Base-by-base conservation (phyloP, 2,113 vertebrate genomes). In the Brachionichthys hirsutus region DNA sequence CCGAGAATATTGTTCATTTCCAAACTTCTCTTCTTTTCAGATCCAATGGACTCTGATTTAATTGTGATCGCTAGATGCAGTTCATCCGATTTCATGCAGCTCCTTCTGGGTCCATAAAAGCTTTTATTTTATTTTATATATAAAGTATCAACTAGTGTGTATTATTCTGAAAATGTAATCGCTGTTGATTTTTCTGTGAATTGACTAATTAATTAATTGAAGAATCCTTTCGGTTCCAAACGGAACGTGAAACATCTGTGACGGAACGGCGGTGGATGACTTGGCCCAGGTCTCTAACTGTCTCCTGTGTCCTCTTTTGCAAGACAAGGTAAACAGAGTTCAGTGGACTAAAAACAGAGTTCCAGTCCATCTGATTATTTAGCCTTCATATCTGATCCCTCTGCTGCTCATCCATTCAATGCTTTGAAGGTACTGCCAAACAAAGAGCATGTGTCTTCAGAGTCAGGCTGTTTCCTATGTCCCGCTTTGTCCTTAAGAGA, bases 401-500 rank as follows among this genome's bases (percentile, higher is more conserved):
- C 48, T 16, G 11, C 1, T 30, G 14, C 35, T 49, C 41, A 15
- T n/a, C 60, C 61, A 59, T 47, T 63, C 13, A 53, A 35, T 30
- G 38, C 19, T 36, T 60, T 52, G 11, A 3, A 20, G 40, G 42
- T 41, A 22, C 44, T 63, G 45, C 47, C 41, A 62, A 38, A 76
- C 41, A 55, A 66, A 69, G 52, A 57, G 18, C 49, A 11, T 70
- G 30, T 49, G 67, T 40, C 50, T 62, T 75, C 62, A 67, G 51
- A 59, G 43, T 65, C 20, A 69, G 62, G 47, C 19, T 24, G 36
- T 77, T 84, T 72, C 54, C 50, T 35, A 38, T 35, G 18, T 47
- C 52, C 60, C 35, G 17, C 58, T 54, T 80, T 78, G 71, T 81
- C 70, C 62, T 55, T 50, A 52, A 58, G 49, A 63, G 49, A 19